Evolutionary conservation across 64 coral and sea anemone genomes (phyloP).

Genomic region (Pocillopora damicornis): DNA sequence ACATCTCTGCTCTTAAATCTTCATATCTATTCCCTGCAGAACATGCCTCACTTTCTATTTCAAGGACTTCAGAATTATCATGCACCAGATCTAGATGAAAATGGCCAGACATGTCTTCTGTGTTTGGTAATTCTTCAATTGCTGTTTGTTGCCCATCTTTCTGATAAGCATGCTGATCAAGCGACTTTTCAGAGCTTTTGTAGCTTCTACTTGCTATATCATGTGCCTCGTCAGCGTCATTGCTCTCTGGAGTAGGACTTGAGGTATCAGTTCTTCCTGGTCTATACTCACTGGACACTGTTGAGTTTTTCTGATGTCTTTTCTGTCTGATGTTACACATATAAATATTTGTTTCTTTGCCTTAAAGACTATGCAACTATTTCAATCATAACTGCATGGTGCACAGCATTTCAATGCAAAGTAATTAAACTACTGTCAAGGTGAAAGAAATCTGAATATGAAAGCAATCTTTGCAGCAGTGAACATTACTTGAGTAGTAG

Average conservation of each 20-base stretch:
- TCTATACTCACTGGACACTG: not conserved
- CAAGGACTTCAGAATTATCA: not conserved
- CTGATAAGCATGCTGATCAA: not conserved
- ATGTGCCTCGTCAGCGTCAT: not conserved
- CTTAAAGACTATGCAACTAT: no score
- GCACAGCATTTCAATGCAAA: no score
- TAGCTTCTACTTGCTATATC: not conserved
- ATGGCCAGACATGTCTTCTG: no score
- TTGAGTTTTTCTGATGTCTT: not conserved
- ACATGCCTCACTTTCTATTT: not conserved
- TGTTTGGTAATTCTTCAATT: not conserved
- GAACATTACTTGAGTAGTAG: no score
- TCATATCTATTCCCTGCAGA: not conserved
- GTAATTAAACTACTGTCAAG: no score
- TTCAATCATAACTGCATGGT: no score
- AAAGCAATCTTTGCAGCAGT: no score
- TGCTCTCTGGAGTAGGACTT: slow-evolving; percentile 7
- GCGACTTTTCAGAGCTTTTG: not conserved
- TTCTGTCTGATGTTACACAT: not conserved
- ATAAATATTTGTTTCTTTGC: no score
- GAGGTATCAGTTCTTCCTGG: not conserved
- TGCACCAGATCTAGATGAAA: not conserved
- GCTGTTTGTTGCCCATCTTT: not conserved
- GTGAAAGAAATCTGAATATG: no score
- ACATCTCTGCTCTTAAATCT: not conserved